Evolutionary conservation across 2,797 vertebrate genomes (phyloP).

Genomic region (Dendrocincla fuliginosa): DNA sequence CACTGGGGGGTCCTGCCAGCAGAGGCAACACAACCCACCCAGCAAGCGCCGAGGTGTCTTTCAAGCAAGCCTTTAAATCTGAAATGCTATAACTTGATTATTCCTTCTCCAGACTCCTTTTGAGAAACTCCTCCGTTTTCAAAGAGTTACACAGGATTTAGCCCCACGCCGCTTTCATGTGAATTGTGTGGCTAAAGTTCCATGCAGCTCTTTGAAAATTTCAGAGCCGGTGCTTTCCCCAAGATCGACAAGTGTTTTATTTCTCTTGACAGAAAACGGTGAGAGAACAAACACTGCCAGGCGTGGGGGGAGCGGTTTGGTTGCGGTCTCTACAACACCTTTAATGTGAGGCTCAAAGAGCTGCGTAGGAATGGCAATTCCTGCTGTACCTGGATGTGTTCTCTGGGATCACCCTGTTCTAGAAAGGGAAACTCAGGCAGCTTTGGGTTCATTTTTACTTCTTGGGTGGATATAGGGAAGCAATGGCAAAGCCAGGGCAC

Average conservation of each 20-base stretch:
- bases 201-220: constrained; percentile 34
- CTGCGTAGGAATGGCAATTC: background rate
- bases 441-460: rapidly evolving
- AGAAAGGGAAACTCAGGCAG: background rate
- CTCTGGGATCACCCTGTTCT: rapidly evolving
- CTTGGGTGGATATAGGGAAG: rapidly evolving
- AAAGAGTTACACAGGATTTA: constrained; percentile 57
- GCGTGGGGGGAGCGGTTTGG: background rate
- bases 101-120: constrained; percentile 28
- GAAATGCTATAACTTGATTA: constrained; percentile 47
- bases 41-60: background rate
- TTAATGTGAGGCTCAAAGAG: background rate
- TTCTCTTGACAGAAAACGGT: constrained; percentile 42
- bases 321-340: background rate
- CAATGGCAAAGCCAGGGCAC: background rate
- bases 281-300: constrained; percentile 8
- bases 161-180: background rate
- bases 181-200: constrained; percentile 2
- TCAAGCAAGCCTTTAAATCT: constrained; percentile 9
- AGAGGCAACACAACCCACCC: background rate
- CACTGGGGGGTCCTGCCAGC: background rate
- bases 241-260: constrained; percentile 49
- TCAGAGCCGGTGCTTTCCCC: background rate
- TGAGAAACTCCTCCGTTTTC: constrained; percentile 51
- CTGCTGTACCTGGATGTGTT: background rate